Percentiles rank a stretch among this genome's conserved stretches.
Evolutionary conservation across 2,113 vertebrate species (phyloP).

Genomic region (Catharus minimus): DNA sequence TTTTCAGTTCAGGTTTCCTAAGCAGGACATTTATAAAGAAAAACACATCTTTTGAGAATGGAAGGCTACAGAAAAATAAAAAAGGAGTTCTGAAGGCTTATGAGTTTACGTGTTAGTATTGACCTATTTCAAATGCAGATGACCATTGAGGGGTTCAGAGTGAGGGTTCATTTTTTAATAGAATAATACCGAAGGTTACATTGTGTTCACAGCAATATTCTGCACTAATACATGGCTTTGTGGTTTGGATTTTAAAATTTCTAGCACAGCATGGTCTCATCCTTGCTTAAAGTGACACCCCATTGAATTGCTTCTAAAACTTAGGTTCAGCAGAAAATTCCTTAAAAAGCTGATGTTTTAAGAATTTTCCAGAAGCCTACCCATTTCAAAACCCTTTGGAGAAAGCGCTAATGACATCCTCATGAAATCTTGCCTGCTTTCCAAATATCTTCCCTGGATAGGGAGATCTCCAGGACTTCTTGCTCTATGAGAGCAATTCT

Average conservation of each 20-base stretch:
- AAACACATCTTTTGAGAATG: background rate
- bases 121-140: background rate
- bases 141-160: background rate
- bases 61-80: background rate
- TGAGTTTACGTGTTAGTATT: background rate
- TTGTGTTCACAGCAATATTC: background rate
- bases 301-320: background rate
- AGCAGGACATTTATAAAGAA: background rate
- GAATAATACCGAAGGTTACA: background rate
- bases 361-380: background rate
- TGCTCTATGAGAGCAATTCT: background rate
- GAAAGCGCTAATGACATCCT: background rate
- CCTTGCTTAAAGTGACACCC: background rate
- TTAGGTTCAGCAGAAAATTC: background rate
- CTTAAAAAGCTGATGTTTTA: background rate
- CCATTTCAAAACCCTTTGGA: background rate
- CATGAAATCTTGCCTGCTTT: background rate
- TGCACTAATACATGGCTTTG: background rate
- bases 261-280: background rate
- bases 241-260: background rate
- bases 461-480: background rate
- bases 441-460: background rate
- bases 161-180: background rate
- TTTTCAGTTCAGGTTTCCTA: conserved; percentile 15
- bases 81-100: background rate